These are phyloP conservation scores for Cassiopea xamachana DNA, from an alignment of 30 jellyfish, hydroid and myxozoan genomes.

Conservation along the genomic window DNA sequence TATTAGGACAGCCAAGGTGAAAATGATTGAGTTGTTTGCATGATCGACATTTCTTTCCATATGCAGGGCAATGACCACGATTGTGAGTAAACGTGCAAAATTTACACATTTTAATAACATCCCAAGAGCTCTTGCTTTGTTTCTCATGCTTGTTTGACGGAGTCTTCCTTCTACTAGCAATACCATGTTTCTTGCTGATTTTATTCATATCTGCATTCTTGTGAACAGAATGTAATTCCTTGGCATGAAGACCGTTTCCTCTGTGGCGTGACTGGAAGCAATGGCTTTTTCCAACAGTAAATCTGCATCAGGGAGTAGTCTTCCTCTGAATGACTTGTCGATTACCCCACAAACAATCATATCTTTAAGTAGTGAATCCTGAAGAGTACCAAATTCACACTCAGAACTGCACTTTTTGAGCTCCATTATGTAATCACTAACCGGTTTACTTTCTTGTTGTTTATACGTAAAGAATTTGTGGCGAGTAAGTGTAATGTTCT, in stretches of 20 bases:
- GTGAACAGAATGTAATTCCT: neutral
- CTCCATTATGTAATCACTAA: slow-evolving; percentile 57
- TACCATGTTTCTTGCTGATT: neutral
- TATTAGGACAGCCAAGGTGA: slow-evolving; percentile 43
- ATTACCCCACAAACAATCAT: slow-evolving; percentile 58
- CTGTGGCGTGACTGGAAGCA: slow-evolving; percentile 22
- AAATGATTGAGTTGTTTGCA: slow-evolving; percentile 36
- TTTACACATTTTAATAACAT: neutral
- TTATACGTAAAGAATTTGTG: slow-evolving; percentile 50
- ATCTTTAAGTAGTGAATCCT: slow-evolving; percentile 62
- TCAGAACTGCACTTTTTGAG: slow-evolving; percentile 58
- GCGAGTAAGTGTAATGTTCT: slow-evolving; percentile 52
- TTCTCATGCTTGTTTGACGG: neutral
- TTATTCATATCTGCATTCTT: neutral
- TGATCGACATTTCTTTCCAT: slow-evolving; percentile 36
- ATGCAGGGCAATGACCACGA: slow-evolving; percentile 57
- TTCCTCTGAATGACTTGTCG: slow-evolving; percentile 69
- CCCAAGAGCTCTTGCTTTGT: neutral
- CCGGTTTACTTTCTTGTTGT: slow-evolving; percentile 44
- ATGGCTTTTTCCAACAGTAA: slow-evolving; percentile 20
- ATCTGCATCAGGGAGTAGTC: slow-evolving; percentile 62
- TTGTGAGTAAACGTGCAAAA: slow-evolving; percentile 19
- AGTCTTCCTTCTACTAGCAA: neutral
- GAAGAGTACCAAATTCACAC: slow-evolving; percentile 68
- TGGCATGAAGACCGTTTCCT: neutral